Conservation (phyloP, 2,888 invertebrate species). For the Melanargia galathea region DNA sequence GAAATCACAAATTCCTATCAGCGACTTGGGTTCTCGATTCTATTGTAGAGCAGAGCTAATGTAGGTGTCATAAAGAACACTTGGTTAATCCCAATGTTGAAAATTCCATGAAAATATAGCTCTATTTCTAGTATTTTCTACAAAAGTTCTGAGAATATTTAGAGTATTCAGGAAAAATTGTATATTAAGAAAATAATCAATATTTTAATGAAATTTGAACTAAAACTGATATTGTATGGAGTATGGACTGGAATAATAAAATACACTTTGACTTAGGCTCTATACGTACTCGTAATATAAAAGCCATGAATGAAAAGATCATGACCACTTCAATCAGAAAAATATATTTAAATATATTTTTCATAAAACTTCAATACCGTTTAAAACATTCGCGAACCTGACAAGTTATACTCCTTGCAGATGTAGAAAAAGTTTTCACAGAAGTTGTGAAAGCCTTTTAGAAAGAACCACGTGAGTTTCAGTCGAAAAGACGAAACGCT, state of each 20-base stretch:
- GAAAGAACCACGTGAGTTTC: conserved; percentile 30
- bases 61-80: conserved; percentile 8
- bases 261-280: too few species aligned
- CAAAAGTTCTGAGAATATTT: not conserved
- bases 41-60: conserved; percentile 22
- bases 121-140: not conserved
- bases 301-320: too few species aligned
- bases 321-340: not conserved
- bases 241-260: too few species aligned
- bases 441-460: conserved; percentile 32
- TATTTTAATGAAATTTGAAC: too few species aligned
- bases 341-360: not conserved
- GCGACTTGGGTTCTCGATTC: conserved; percentile 42
- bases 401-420: not conserved
- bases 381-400: conserved; percentile 7
- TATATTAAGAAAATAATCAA: too few species aligned
- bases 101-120: not conserved
- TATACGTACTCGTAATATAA: too few species aligned
- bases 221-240: too few species aligned
- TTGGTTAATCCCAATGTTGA: not conserved
- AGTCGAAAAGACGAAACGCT: conserved; percentile 29
- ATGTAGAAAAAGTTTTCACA: conserved; percentile 23
- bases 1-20: conserved; percentile 64
- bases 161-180: too few species aligned
- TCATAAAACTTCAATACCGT: not conserved